A percentile compares a stretch with the other conserved stretches of the same genome.
Evolutionary conservation across 2,113 vertebrate species (phyloP).

Genomic region (Chamaea fasciata): DNA sequence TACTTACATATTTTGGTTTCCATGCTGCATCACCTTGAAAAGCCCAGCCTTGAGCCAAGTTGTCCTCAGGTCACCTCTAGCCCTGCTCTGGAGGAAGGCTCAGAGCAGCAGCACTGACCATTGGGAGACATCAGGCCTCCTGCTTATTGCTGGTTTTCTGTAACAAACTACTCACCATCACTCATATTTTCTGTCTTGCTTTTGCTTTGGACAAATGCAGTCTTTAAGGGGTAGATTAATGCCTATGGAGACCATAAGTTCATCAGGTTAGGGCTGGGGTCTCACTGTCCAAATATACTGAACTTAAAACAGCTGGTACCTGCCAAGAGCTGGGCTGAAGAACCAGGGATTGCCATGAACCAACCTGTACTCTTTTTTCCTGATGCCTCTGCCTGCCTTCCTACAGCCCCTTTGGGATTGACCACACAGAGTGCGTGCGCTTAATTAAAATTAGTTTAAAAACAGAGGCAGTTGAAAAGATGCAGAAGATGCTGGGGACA

Average conservation of each 20-base stretch:
- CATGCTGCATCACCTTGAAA: background rate
- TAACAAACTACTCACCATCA: background rate
- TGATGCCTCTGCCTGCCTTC: background rate
- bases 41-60: background rate
- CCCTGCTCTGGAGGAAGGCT: background rate
- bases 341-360: background rate
- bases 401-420: background rate
- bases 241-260: background rate
- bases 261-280: background rate
- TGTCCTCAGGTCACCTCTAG: background rate
- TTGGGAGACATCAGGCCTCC: fast-evolving
- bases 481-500: background rate
- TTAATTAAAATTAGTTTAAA: constrained; percentile 58
- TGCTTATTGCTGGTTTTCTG: background rate
- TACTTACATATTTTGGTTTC: background rate
- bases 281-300: background rate
- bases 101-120: background rate
- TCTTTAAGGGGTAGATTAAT: background rate
- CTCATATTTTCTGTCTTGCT: background rate
- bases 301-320: background rate
- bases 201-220: background rate
- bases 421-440: background rate
- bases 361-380: background rate
- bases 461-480: background rate
- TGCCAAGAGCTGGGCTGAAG: background rate